Evolutionary conservation across 2,888 invertebrate species (phyloP), one percentile per base, ranked within the genome.

Genomic region (Trachelus troglodyta): DNA sequence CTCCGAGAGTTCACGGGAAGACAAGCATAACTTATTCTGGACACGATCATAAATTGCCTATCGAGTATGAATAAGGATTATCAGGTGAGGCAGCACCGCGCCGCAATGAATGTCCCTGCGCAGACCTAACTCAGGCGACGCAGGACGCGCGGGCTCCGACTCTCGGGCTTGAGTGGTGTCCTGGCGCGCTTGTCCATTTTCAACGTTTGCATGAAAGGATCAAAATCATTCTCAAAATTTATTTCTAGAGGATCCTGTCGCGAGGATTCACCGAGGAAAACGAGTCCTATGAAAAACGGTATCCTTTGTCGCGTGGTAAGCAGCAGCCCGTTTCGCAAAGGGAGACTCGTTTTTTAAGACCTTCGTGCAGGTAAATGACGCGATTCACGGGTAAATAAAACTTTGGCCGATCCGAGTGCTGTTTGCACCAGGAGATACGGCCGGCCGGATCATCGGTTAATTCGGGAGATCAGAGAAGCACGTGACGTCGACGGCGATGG

Each of bases 21-120:
- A 33, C 71, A 69, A 75, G 79, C 81, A 82, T 84, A 86, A 85
- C 81, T 85, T 86, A 86, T 11, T 75, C 75, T 73, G 80, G 81
- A 84, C 83, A 81, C 34, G 77, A 75, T 69, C 80, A 86, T 88
- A 89, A 89, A 89, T 89, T 83, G 84, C 69, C 83, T 85, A 86
- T 87, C 82, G 85, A 74, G 81, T 80, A 87, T 88, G 89, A 87
- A 90, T 90, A 88, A 88, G 84, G 87, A 86, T 88, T 87, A 87
- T 87, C 85, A 83, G 83, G 81, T 84, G 81, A 80, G 79, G 80
- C 83, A 82, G 81, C 12, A n/a, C 74, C 33, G 34, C 33, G 23
- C 34, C 23, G 11, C 69, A 33, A 15, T 12, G 69, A 69, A 33
- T 30, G 6, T 6, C 11, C 12, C 30, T 11, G 30, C 69, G 30